A percentile compares a stretch with the other conserved stretches of the same genome.
These are phyloP conservation scores for Daubentonia madagascariensis DNA, from an alignment of 2,113 vertebrate genomes.

Conservation along the genomic window DNA sequence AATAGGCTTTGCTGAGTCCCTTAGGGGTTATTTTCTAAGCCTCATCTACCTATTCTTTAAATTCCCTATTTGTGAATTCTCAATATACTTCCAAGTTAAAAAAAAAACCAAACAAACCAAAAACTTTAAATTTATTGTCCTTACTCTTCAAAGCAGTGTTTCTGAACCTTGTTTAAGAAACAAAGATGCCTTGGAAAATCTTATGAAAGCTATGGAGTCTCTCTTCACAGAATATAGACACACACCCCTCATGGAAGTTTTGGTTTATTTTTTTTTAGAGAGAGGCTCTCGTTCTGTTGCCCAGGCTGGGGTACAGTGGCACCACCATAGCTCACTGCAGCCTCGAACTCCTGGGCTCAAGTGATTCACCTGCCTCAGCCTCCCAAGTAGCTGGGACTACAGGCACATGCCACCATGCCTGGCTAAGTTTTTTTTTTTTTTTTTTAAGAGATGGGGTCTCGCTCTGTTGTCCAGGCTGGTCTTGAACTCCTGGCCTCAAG, in stretches of 20 bases:
- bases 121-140: not conserved
- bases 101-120: not conserved
- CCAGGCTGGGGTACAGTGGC: no score
- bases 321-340: no score
- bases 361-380: no score
- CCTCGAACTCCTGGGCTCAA: no score
- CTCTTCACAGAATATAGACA: not conserved
- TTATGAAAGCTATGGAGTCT: not conserved
- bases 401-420: no score
- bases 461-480: no score
- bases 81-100: not conserved
- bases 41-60: not conserved
- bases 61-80: not conserved
- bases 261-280: no score
- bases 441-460: no score
- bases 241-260: not conserved
- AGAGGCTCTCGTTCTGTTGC: no score
- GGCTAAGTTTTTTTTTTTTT: no score
- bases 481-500: no score
- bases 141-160: not conserved
- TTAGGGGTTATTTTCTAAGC: not conserved
- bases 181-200: not conserved
- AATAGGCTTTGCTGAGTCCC: not conserved
- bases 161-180: not conserved
- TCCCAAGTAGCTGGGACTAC: no score